phyloP scores from a whole-genome alignment of 2,797 vertebrate species.

The Monodelphis domestica region DNA sequence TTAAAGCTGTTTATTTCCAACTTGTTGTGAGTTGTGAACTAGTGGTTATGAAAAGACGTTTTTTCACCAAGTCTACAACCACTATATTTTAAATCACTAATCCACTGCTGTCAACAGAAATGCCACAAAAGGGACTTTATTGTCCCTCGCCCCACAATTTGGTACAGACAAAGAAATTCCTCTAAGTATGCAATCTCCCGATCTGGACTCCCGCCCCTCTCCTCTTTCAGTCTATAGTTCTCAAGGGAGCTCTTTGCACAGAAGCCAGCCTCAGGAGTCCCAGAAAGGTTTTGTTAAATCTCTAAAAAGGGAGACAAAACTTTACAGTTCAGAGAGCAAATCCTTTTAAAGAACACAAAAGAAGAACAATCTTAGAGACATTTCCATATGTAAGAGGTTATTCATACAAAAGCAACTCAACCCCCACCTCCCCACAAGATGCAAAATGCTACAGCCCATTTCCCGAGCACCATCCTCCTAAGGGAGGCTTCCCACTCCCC shows the following conservation, averaged over 20 bases:
- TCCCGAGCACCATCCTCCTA: not conserved
- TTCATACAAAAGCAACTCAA: slow-evolving; percentile 16
- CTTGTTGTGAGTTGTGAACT: not conserved
- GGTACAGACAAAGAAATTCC: not conserved
- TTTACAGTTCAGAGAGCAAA: slow-evolving; percentile 51
- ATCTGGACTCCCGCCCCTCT: not conserved
- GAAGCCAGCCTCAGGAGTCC: slow-evolving; percentile 50
- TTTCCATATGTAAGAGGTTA: slow-evolving; percentile 66
- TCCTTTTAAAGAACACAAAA: slow-evolving; percentile 57
- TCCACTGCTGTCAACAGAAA: not conserved
- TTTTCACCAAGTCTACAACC: not conserved
- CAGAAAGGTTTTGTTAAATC: slow-evolving; percentile 72
- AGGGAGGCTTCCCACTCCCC: not conserved
- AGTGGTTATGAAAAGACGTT: not conserved
- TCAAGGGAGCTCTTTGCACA: slow-evolving; percentile 51
- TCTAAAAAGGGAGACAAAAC: slow-evolving; percentile 15
- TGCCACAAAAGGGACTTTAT: not conserved
- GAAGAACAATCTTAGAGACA: slow-evolving; percentile 46
- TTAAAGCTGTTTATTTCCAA: slow-evolving; percentile 7
- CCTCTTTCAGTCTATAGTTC: slow-evolving; percentile 61
- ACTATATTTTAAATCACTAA: not conserved
- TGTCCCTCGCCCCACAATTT: not conserved
- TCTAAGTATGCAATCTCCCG: not conserved
- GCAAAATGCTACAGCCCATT: not conserved
- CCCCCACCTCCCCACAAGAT: not conserved